Evolutionary conservation across 1,140 invertebrate genomes (phyloP).

Genomic region (Mactra quadrangularis): DNA sequence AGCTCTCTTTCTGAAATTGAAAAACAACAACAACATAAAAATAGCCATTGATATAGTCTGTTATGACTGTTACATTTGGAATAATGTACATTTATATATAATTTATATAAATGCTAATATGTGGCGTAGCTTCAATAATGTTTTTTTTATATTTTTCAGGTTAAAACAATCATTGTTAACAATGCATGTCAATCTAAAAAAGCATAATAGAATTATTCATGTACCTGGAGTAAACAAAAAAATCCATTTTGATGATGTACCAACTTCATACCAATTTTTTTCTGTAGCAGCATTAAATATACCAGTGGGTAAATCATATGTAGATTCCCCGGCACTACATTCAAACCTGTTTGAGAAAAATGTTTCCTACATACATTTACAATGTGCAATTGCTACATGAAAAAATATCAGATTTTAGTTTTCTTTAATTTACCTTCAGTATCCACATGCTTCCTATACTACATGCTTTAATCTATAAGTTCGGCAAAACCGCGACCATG

Average conservation of each 20-base stretch:
- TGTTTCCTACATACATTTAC: background rate
- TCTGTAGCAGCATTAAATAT: conserved; percentile 7
- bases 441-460: too few species aligned
- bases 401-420: too few species aligned
- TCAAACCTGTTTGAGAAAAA: conserved; percentile 31
- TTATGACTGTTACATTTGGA: too few species aligned
- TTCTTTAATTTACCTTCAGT: too few species aligned
- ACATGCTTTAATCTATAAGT: too few species aligned
- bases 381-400: too few species aligned
- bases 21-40: too few species aligned
- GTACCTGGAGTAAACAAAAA: conserved; percentile 5
- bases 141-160: background rate
- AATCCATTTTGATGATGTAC: background rate
- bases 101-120: too few species aligned
- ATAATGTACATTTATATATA: too few species aligned
- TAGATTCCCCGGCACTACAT: conserved; percentile 10
- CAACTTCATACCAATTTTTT: conserved; percentile 11
- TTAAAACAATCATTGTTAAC: background rate
- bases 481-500: too few species aligned
- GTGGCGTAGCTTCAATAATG: background rate
- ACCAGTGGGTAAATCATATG: background rate
- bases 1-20: too few species aligned
- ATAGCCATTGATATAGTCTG: too few species aligned
- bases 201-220: background rate
- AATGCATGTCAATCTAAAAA: background rate